Base-by-base conservation (phyloP, 2,113 vertebrate species). In the Chionis minor region DNA sequence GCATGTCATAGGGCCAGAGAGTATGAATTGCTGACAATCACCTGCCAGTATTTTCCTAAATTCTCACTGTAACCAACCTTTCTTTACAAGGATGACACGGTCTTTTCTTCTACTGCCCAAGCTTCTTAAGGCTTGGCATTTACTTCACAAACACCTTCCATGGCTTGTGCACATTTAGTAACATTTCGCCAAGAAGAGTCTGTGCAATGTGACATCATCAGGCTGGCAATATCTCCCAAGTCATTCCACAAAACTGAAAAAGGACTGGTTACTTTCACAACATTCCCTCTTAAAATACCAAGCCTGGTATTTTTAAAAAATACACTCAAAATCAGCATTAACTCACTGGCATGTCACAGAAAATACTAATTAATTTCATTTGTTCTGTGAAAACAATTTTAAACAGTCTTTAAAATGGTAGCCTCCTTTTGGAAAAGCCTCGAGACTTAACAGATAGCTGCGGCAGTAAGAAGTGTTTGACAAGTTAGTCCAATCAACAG, bases 221-320 rank as follows among this genome's bases (percentile, higher is more conserved):
- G 32, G 61, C 72, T 92, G 82, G 88, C 88, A 94, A 2, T 22
- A 65, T 26, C 58, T 90, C 54, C 26, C 55, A 33, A 72, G 73
- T 45, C 82, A 82, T 69, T 89, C 71, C 69, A 84, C 83, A 79
- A 72, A 56, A 69, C 47, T 95, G 44, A 86, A 84, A 81, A 80
- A 86, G 30, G 44, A 75, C 44, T 84, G 70, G 77, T 93, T 91
- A 81, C 94, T 96, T 96, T 77, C 54, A 92, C 62, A 91, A 80
- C 56, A 84, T 86, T 92, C 88, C 56, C 84, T 66, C 70, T 75
- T 71, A 74, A 93, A 88, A 95, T 72, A 90, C 23, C 71, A 86
- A 61, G 54, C 16, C 27, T 66, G 55, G 40, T 88, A 79, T 94
- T 95, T 93, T 71, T 8, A 23, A 84, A 83, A 92, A 56, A 62